These are phyloP conservation scores for Napeogenes inachia DNA, from an alignment of 2,888 invertebrate species.

Conservation along the genomic window DNA sequence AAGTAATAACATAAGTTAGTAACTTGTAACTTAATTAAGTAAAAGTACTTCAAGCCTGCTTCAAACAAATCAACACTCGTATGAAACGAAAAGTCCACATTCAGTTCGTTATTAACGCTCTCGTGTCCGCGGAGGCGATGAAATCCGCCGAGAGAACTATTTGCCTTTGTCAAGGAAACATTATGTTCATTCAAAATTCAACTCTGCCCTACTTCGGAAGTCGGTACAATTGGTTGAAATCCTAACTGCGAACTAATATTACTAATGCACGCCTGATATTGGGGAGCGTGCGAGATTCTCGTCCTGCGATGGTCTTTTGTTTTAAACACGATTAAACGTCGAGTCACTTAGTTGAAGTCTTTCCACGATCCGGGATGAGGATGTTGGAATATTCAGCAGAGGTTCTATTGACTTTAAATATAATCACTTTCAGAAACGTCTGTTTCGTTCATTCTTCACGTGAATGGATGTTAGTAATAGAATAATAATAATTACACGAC, in stretches of 20 bases:
- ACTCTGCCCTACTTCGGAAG: slow-evolving; percentile 30
- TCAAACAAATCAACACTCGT: slow-evolving; percentile 4
- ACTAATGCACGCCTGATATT: slow-evolving; percentile 33
- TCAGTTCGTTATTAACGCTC: slow-evolving; percentile 17
- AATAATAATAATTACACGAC: background rate
- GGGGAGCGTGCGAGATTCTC: slow-evolving; percentile 14
- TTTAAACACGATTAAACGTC: slow-evolving; percentile 4
- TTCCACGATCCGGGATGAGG: no score
- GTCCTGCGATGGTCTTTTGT: slow-evolving; percentile 6
- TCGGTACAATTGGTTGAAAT: slow-evolving; percentile 28
- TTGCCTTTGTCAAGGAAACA: slow-evolving; percentile 26
- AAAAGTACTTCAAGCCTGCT: background rate
- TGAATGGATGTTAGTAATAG: no score
- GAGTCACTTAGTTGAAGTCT: background rate
- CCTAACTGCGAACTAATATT: slow-evolving; percentile 32
- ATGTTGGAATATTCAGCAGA: no score
- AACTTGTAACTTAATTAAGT: background rate
- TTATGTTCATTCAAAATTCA: slow-evolving; percentile 34
- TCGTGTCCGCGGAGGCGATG: slow-evolving; percentile 18
- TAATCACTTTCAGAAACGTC: no score
- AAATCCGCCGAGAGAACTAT: slow-evolving; percentile 18
- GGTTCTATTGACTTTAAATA: no score
- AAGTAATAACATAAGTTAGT: background rate
- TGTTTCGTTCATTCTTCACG: no score
- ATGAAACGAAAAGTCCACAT: slow-evolving; percentile 12